Evolutionary conservation across 2,888 invertebrate genomes (phyloP).

Genomic region (Lasioglossum oenotherae): DNA sequence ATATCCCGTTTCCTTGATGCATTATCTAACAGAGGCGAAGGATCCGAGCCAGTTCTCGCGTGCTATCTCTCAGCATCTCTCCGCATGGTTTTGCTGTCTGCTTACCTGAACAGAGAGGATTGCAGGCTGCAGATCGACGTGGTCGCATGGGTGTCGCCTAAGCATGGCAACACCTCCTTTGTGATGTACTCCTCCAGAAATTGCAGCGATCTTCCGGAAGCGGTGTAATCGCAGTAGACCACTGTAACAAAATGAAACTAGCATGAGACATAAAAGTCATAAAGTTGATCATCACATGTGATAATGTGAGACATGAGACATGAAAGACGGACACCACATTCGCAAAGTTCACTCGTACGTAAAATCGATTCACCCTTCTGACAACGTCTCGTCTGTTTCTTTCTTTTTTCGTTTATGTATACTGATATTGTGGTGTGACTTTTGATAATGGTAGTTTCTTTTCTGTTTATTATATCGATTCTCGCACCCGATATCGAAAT

Average conservation of each 20-base stretch:
- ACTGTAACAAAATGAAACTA: conserved; percentile 86
- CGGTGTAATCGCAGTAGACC: conserved; percentile 95
- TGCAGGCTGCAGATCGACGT: conserved; percentile 94
- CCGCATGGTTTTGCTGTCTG: neutral
- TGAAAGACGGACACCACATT: neutral
- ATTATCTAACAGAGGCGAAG: neutral
- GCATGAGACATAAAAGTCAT: neutral
- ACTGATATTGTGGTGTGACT: neutral
- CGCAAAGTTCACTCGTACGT: neutral
- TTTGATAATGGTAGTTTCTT: neutral
- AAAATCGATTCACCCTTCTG: neutral
- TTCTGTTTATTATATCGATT: neutral
- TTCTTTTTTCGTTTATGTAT: neutral
- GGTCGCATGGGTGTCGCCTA: conserved; percentile 93
- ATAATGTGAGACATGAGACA: conserved; percentile 24
- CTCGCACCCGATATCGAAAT: conserved; percentile 1
- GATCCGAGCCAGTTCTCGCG: neutral
- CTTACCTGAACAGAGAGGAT: conserved; percentile 93
- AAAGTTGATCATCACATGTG: conserved; percentile 24
- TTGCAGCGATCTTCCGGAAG: conserved; percentile 92
- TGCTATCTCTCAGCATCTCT: neutral
- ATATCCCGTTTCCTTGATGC: neutral
- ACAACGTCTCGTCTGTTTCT: neutral
- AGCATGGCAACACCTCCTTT: conserved; percentile 91
- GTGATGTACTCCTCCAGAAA: conserved; percentile 94